phyloP scores from a whole-genome alignment of 2,888 invertebrate genomes.

The Drosophila niveifrons region DNA sequence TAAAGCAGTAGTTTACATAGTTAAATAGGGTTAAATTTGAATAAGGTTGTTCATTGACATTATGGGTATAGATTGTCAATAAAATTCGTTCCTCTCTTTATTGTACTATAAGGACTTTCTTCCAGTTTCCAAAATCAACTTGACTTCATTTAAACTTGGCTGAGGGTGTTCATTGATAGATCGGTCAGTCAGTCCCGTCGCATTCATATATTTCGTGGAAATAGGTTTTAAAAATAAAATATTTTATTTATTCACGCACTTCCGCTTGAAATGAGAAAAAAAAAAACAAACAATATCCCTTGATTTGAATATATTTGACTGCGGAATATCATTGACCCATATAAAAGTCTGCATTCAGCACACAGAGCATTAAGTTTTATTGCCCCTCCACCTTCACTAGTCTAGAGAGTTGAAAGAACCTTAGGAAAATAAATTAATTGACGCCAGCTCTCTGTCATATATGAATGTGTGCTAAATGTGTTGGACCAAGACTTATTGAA shows the following conservation, averaged over 20 bases:
- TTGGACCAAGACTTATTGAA: conserved; percentile 37
- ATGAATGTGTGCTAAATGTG: conserved; percentile 1
- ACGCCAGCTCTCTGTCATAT: conserved; percentile 13
- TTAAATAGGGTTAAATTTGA: too few relatives aligned
- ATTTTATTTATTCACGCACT: background rate
- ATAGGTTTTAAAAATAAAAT: too few relatives aligned
- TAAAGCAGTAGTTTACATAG: too few relatives aligned
- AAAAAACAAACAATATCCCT: background rate
- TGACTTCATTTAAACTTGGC: too few relatives aligned
- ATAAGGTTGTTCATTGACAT: too few relatives aligned
- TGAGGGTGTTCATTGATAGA: too few relatives aligned
- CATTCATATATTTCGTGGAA: background rate
- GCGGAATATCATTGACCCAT: conserved; percentile 5
- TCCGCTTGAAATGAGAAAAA: background rate
- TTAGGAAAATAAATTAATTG: conserved; percentile 52
- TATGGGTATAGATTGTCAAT: too few relatives aligned
- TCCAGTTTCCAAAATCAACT: too few relatives aligned
- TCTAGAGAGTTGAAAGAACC: conserved; percentile 68
- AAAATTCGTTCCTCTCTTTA: too few relatives aligned
- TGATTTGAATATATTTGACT: background rate
- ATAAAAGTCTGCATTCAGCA: conserved; percentile 32
- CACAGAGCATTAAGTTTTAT: background rate
- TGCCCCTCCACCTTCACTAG: conserved; percentile 2
- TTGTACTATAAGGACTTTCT: too few relatives aligned
- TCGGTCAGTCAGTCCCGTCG: background rate